Evolutionary conservation across 2,797 vertebrate genomes (phyloP).

Genomic region (Anolis apletophallus): DNA sequence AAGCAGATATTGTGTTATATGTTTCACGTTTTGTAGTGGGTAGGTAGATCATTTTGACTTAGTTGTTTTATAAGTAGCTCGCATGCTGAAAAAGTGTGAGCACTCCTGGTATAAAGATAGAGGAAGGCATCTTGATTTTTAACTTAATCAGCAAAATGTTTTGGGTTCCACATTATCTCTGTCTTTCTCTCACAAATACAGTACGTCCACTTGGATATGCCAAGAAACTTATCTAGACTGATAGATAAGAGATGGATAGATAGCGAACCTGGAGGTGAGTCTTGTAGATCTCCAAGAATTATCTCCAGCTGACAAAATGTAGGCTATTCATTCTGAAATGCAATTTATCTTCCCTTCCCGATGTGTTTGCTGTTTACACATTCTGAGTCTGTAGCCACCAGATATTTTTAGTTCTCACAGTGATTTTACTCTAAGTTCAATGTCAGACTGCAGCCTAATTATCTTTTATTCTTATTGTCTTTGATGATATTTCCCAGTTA

Average conservation of each 20-base stretch:
- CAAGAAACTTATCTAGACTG: neutral
- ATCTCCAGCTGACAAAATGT: neutral
- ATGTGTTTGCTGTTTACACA: too few relatives aligned
- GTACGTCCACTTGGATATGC: neutral
- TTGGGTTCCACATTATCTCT: too few relatives aligned
- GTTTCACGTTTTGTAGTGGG: too few relatives aligned
- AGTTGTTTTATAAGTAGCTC: too few relatives aligned
- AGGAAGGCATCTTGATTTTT: too few relatives aligned
- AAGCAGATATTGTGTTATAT: too few relatives aligned
- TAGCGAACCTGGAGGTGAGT: neutral
- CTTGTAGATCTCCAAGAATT: slow-evolving; percentile 29
- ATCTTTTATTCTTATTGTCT: neutral
- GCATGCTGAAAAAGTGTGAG: too few relatives aligned
- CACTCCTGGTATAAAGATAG: too few relatives aligned
- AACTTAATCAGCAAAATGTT: neutral
- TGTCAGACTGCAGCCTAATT: neutral
- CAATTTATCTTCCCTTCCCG: too few relatives aligned
- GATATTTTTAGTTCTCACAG: neutral
- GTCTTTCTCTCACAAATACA: too few relatives aligned
- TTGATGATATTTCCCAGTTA: neutral
- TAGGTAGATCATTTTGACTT: too few relatives aligned
- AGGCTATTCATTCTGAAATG: slow-evolving; percentile 1
- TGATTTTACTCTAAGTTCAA: neutral
- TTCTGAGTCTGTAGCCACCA: neutral
- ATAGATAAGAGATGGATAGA: neutral